phyloP scores from a whole-genome alignment of 1,140 invertebrate species.

The Penaeus chinensis region DNA sequence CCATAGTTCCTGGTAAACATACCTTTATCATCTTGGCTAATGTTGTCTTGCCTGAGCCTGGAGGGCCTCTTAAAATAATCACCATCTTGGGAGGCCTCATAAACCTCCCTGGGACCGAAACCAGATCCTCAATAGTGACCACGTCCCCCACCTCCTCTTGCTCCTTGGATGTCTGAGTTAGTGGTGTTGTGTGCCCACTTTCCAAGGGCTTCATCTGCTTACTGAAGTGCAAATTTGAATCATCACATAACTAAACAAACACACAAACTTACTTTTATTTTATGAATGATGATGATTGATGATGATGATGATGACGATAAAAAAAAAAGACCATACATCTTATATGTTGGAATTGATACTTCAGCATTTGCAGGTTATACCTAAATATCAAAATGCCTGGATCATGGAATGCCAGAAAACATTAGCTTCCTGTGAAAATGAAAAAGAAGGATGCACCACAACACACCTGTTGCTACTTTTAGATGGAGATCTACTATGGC shows the following conservation, averaged over 20 bases:
- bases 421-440: too few species aligned
- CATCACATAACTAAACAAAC: neutral
- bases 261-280: neutral
- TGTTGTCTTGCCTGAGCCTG: slow-evolving; percentile 75
- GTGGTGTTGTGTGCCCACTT: neutral
- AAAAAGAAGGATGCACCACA: too few species aligned
- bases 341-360: neutral
- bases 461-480: too few species aligned
- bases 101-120: slow-evolving; percentile 79
- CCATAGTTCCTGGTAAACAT: neutral
- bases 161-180: neutral
- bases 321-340: too few species aligned
- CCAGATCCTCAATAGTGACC: slow-evolving; percentile 83
- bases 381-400: too few species aligned
- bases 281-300: too few species aligned
- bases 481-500: too few species aligned
- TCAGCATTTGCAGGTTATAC: neutral
- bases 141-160: slow-evolving; percentile 26
- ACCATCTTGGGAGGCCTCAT: slow-evolving; percentile 85
- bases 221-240: neutral
- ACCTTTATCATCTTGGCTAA: slow-evolving; percentile 64
- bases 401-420: too few species aligned
- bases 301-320: too few species aligned
- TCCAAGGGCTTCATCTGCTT: neutral
- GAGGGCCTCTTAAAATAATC: slow-evolving; percentile 89